Evolutionary conservation across 2,888 invertebrate genomes (phyloP).

Genomic region (Standfussiana lucernea): DNA sequence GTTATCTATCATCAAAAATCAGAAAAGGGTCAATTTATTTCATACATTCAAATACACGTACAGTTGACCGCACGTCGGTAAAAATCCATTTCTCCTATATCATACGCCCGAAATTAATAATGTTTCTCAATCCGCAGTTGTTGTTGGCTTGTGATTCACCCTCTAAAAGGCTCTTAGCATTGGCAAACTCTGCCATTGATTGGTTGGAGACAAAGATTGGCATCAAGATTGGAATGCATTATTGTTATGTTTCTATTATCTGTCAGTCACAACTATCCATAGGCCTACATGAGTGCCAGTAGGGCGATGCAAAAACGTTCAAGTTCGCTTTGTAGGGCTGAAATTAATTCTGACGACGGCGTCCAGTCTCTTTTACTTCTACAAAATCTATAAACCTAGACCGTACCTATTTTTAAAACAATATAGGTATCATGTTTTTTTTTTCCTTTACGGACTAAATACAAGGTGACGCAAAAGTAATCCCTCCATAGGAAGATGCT

Average conservation of each 20-base stretch:
- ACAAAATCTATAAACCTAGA: neutral
- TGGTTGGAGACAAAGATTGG: neutral
- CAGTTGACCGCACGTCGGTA: neutral
- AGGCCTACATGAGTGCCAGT: neutral
- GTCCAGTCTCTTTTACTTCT: neutral
- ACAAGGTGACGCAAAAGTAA: neutral
- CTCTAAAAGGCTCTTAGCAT: neutral
- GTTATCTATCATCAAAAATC: neutral
- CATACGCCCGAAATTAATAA: neutral
- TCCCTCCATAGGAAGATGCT: neutral
- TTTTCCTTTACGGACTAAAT: neutral
- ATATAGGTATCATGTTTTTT: neutral
- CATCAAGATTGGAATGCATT: neutral
- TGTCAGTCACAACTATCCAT: neutral
- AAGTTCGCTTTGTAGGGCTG: neutral
- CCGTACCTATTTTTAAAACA: neutral
- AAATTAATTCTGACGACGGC: neutral
- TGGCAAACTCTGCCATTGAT: neutral
- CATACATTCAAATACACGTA: neutral
- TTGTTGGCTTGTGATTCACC: neutral
- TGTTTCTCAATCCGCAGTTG: neutral
- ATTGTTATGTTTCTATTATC: neutral
- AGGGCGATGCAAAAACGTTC: neutral
- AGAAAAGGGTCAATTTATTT: neutral
- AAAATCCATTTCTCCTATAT: neutral